These are phyloP conservation scores for Perognathus longimembris DNA, from an alignment of 2,113 vertebrate genomes.

Conservation along the genomic window DNA sequence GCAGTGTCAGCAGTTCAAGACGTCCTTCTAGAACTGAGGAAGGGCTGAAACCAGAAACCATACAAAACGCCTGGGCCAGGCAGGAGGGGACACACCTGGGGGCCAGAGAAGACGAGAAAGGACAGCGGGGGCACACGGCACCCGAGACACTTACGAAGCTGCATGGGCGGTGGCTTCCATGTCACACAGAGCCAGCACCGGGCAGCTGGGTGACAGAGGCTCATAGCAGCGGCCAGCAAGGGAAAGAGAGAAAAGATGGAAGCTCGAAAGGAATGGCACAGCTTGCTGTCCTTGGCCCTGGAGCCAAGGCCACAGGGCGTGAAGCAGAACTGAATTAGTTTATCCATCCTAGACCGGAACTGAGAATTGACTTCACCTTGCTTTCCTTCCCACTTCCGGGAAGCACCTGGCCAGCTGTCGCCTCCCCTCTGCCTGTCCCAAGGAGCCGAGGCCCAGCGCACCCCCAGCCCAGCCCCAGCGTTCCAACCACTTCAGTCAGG, in stretches of 20 bases:
- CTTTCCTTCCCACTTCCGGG: neutral
- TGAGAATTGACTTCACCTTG: neutral
- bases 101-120: neutral
- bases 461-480: no score
- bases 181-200: no score
- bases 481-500: neutral
- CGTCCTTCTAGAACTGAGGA: neutral
- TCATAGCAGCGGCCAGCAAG: neutral
- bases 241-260: neutral
- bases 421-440: neutral
- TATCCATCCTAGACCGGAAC: neutral
- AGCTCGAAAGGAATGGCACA: neutral
- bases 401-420: neutral
- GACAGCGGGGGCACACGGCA: neutral
- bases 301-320: no score
- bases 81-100: neutral
- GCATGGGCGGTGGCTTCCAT: neutral
- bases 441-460: neutral
- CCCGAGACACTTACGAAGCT: neutral
- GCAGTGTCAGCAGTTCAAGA: no score
- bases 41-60: neutral
- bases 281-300: no score
- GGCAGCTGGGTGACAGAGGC: neutral
- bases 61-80: neutral
- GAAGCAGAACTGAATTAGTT: neutral